Evolutionary conservation across 2,888 invertebrate genomes (phyloP).

Genomic region (Deroplatys truncata): DNA sequence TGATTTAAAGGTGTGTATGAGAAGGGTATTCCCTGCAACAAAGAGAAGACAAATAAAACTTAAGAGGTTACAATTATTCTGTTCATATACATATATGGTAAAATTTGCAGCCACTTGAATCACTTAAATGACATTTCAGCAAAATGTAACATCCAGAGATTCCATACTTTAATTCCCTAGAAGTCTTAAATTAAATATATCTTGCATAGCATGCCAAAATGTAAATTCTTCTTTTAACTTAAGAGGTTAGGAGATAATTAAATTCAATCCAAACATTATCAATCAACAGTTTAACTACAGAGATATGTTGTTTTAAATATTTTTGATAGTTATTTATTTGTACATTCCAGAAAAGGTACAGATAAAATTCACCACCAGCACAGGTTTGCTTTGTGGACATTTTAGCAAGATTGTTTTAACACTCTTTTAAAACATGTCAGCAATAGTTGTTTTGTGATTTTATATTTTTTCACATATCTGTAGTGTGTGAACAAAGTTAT

Average conservation of each 20-base stretch:
- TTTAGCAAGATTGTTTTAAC: no score
- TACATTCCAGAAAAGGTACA: not conserved
- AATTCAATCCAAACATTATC: not conserved
- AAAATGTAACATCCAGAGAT: not conserved
- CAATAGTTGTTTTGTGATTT: no score
- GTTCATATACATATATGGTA: not conserved
- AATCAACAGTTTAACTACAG: no score
- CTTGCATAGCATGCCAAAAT: not conserved
- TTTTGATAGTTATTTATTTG: not conserved
- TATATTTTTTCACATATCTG: no score
- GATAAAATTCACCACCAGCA: no score
- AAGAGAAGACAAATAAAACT: not conserved
- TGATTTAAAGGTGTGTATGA: not conserved
- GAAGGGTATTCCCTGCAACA: not conserved
- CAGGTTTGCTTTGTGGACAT: no score
- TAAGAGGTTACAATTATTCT: not conserved
- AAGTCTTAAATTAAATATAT: not conserved
- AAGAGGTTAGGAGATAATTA: not conserved
- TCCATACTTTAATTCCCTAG: not conserved
- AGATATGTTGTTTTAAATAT: not conserved
- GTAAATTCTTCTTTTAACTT: not conserved
- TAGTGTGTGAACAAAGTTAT: no score
- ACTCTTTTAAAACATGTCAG: no score
- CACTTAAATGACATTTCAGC: not conserved
- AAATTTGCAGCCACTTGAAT: not conserved